Evolutionary conservation across 2,888 invertebrate species (phyloP).

Genomic region (Drosophila algonquin): DNA sequence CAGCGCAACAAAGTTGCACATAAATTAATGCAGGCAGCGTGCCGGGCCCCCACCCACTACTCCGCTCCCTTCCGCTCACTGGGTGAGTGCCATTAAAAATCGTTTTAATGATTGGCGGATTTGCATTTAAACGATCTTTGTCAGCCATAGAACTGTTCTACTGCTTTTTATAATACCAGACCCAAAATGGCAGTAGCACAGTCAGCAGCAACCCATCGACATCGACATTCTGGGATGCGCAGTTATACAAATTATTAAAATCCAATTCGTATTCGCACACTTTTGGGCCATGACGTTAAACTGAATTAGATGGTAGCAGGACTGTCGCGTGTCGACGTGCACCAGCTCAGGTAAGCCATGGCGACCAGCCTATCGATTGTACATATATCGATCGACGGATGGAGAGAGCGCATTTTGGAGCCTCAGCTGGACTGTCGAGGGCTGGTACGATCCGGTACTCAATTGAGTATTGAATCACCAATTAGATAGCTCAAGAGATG

Average conservation of each 20-base stretch:
- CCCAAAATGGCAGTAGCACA: slow-evolving; percentile 37
- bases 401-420: not conserved
- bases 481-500: slow-evolving; percentile 28
- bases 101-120: slow-evolving; percentile 55
- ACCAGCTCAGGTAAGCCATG: slow-evolving; percentile 65
- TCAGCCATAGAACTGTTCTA: slow-evolving; percentile 30
- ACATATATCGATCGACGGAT: slow-evolving; percentile 23
- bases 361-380: slow-evolving; percentile 9
- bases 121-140: slow-evolving; percentile 67
- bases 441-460: slow-evolving; percentile 4
- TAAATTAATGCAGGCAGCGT: slow-evolving; percentile 66
- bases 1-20: slow-evolving; percentile 51
- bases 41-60: slow-evolving; percentile 10
- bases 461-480: slow-evolving; percentile 49
- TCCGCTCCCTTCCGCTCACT: not conserved
- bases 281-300: slow-evolving; percentile 45
- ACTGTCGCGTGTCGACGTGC: slow-evolving; percentile 58
- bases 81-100: slow-evolving; percentile 56
- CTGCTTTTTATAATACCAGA: slow-evolving; percentile 30
- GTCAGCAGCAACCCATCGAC: slow-evolving; percentile 3
- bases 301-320: slow-evolving; percentile 49
- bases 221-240: slow-evolving; percentile 33
- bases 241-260: slow-evolving; percentile 55
- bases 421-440: not conserved
- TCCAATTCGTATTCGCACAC: slow-evolving; percentile 36